Conservation (phyloP, 35 echinoderm and acorn worm genomes). For the Chiridota heheva region DNA sequence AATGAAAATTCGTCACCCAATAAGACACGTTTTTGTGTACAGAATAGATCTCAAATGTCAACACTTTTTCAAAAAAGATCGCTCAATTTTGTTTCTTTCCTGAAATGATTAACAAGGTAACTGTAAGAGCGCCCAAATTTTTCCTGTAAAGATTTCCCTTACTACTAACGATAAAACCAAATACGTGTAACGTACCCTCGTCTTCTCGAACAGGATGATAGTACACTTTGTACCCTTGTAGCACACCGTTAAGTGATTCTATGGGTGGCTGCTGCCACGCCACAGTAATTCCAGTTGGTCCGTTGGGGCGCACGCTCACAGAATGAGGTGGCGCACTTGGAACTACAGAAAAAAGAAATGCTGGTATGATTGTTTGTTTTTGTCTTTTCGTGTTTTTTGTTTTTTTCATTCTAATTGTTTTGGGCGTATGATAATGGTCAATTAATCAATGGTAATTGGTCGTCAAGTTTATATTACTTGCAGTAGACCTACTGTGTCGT, state of each 20-base stretch:
- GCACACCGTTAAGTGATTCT: slow-evolving; percentile 81
- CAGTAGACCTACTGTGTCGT: too few species aligned
- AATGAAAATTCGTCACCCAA: too few species aligned
- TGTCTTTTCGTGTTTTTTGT: not conserved
- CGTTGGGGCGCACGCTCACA: slow-evolving; percentile 52
- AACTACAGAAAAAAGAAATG: slow-evolving; percentile 42
- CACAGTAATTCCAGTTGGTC: slow-evolving; percentile 65
- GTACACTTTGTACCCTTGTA: slow-evolving; percentile 80
- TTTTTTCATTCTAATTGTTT: not conserved
- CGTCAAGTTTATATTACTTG: too few species aligned
- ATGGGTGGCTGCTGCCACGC: slow-evolving; percentile 61
- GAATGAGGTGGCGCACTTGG: slow-evolving; percentile 74
- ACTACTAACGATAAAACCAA: not conserved
- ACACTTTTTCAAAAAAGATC: too few species aligned
- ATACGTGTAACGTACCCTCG: slow-evolving; percentile 46
- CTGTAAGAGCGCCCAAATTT: too few species aligned
- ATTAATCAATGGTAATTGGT: too few species aligned
- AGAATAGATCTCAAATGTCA: too few species aligned
- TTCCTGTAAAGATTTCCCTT: too few species aligned
- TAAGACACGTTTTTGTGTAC: too few species aligned
- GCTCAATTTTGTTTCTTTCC: too few species aligned
- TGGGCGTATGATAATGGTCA: too few species aligned
- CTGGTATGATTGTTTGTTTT: not conserved
- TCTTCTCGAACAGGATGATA: slow-evolving; percentile 85
- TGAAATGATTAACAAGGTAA: too few species aligned